These are phyloP conservation scores for Argyra leucocephala DNA, from an alignment of 2,888 invertebrate genomes.

Conservation along the genomic window DNA sequence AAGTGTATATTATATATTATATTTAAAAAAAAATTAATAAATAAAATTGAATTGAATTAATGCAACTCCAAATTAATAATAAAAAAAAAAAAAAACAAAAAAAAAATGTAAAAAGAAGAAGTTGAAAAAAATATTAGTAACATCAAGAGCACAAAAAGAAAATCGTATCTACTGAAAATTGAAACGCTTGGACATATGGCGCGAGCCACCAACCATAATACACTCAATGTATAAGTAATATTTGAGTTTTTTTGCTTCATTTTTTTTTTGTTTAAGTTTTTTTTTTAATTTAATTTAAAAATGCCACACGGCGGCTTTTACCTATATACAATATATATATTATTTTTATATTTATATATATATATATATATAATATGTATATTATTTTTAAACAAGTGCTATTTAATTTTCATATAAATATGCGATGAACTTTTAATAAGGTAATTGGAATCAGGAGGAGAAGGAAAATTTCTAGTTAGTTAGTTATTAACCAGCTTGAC, in stretches of 20 bases:
- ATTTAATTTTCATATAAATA: neutral
- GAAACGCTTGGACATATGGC: conserved; percentile 3
- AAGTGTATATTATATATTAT: no score
- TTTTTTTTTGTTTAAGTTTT: neutral
- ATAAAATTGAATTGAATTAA: conserved; percentile 2
- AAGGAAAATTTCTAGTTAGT: neutral
- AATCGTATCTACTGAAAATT: neutral
- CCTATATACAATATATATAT: neutral
- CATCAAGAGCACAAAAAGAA: neutral
- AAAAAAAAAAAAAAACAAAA: neutral
- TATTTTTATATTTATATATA: neutral
- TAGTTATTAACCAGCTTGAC: neutral
- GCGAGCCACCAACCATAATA: neutral
- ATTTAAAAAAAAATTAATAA: neutral
- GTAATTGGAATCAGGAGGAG: neutral
- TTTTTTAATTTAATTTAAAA: neutral
- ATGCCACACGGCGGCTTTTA: neutral
- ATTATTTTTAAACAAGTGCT: neutral
- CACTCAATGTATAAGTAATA: neutral
- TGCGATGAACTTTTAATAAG: conserved; percentile 3
- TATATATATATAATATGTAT: neutral
- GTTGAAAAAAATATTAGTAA: neutral
- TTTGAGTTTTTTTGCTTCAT: neutral
- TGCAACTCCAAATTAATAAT: neutral
- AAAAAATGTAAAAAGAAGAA: neutral